Evolutionary conservation across 2,797 vertebrate species (phyloP), one percentile per base, ranked within the genome.

Genomic region (Gila robusta): DNA sequence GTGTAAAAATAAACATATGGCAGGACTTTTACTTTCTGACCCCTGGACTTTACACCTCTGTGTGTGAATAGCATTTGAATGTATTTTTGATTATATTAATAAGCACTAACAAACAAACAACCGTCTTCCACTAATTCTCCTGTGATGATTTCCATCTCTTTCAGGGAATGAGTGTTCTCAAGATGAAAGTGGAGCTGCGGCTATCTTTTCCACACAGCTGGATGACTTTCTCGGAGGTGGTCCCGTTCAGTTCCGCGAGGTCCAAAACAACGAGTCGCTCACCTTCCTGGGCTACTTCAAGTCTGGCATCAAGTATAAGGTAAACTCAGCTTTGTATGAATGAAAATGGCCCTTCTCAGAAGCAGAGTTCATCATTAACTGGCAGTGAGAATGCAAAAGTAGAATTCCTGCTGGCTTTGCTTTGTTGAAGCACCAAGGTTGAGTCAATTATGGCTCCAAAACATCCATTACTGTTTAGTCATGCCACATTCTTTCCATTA

Each of bases 281-380:
- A 90, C 89, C 37, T 99, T 99, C 91, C 83, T 94, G 9, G 92
- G 96, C 7, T 98, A 98, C 95, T 99, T 99, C 94, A 98, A 96
- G 88, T 92, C 93, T 0, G 97, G 97, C 87, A 90, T 99, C 87
- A 97, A 95, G 89, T 99, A 99, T 93, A 96, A 96, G 96, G 98
- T 95, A 89, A 69, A 6, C 39, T 52, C 10, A 0, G 21, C 21
- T 56, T 39, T 73, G 35, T 28, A 41, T 44, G 56, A 14, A 67
- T 66, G 21, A 35, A 59, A 73, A 71, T 21, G 12, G 56, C 35
- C 21, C 64, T 81, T 73, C 59, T 52, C 19, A 44, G 41, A 81
- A 67, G 16, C 32, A 39, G 52, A 41, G 71, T 82, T 81, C 21
- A 69, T 82, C 39, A 59, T 82, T 82, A 82, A 35, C 35, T 74